Evolutionary conservation across 2,888 invertebrate genomes (phyloP), one percentile per base, ranked within the genome.

Genomic region (Embidobia sp.): DNA sequence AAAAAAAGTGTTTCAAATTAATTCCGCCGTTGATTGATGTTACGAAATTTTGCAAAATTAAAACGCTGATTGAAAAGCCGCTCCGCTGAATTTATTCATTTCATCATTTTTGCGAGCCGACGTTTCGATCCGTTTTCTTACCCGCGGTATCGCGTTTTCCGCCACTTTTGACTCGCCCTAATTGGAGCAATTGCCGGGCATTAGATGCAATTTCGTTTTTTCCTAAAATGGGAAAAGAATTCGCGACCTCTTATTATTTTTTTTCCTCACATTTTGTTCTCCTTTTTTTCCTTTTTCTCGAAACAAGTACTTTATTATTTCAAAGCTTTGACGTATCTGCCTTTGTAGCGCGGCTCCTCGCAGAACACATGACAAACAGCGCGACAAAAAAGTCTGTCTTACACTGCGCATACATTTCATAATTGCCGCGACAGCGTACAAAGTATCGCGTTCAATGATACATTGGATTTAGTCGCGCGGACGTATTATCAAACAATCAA

Each of bases 301-400:
- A 64, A 66, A 33, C 61, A 57, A 57, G 59, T 42, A 66, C 66
- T 51, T 73, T 73, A 66, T 72, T 72, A 70, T 63, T 63, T 55
- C 64, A 73, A 73, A 57, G 57, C 72, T 63, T 63, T 73, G 73
- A 59, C 53, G 66, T 66, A 48, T 51, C 66, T 66, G 55, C 73
- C 73, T 73, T 73, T 66, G 66, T 66, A 51, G 44, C 35, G 26
- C 59, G 53, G n/a, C n/a, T 57, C 51, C 66, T 74, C 74, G 37
- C 51, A 59, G 73, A 73, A 64, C 57, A 35, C 49, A 64, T 63
- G 55, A 57, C 57, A 66, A 73, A 73, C 66, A 53, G 44, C 46
- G 27, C 40, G 11, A 46, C 48, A 57, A 73, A 51, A 72, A 72
- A 42, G 48, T 57, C 40, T 53, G 57, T 64, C 72, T 73, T 73